Base-by-base conservation (phyloP, 1,140 invertebrate genomes). In the Ditylenchus dipsaci region DNA sequence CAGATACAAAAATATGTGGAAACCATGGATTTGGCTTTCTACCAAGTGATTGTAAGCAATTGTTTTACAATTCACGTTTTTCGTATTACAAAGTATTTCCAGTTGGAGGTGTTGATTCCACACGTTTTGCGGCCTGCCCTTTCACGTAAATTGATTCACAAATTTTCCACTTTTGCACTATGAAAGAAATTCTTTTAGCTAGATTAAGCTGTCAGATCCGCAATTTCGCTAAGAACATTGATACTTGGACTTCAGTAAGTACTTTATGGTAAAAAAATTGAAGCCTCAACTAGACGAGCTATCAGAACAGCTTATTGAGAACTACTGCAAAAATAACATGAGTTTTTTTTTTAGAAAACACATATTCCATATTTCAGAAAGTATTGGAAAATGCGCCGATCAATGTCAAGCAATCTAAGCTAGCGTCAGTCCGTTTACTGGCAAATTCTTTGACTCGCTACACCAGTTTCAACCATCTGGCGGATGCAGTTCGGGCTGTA, bases 391-490 rank as follows among this genome's bases (percentile, higher is more conserved):
- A 90, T 21, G 91, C 90, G 76, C 91, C 92, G 23, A 87, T 89
- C 69, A 88, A 89, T 77, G 89, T 95, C 85, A 87, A 90, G 61
- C 88, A 90, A 74, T 89, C 91, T 58, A 95, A 88, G 84, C 75
- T 88, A 47, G 82, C 88, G 33, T 91, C 92, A 45, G 91, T 95
- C 11, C 90, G 90, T 75, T 92, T 95, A 38, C 91, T 97, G 84
- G 90, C 92, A 78, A 93, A 95, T 84, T 95, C 93, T 47, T 84
- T 98, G 78, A 87, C 93, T 43, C 88, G 95, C 60, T 97, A 97
- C 85, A 97, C 95, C 15, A 96, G 93, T 17, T 86, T 99, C n/a
- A 97, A 97, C 86, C 95, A 98, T 85, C 87, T 98, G 77, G 94
- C 95, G 60, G 91, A 92, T 82, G 94, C 95, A 57, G 94, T 94